Conservation (phyloP, 2,888 invertebrate genomes). For the Antheraea assamensis region DNA sequence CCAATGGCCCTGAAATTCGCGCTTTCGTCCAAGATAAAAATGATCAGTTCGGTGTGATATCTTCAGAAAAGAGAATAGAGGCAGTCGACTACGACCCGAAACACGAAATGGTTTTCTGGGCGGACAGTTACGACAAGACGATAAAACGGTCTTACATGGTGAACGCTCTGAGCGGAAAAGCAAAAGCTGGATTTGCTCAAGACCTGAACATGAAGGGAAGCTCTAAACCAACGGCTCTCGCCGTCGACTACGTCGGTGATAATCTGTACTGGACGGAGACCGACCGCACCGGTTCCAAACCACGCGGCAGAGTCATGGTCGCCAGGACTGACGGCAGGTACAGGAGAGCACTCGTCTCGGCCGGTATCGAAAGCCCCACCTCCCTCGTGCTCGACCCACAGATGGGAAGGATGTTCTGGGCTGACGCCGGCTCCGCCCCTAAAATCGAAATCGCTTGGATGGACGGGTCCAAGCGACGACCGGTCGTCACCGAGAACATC, state of each 20-base stretch:
- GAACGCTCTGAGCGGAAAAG: slow-evolving; percentile 88
- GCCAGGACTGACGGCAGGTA: slow-evolving; percentile 95
- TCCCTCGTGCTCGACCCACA: slow-evolving; percentile 94
- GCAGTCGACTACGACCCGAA: slow-evolving; percentile 95
- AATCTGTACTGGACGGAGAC: slow-evolving; percentile 97
- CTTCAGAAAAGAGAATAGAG: slow-evolving; percentile 93
- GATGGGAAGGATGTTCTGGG: slow-evolving; percentile 94
- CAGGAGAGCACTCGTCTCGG: slow-evolving; percentile 88
- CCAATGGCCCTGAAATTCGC: slow-evolving; percentile 94
- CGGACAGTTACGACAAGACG: slow-evolving; percentile 94
- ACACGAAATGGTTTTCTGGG: slow-evolving; percentile 96
- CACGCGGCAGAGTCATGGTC: slow-evolving; percentile 92
- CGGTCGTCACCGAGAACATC: slow-evolving; percentile 90
- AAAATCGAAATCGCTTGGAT: slow-evolving; percentile 98
- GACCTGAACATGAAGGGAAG: slow-evolving; percentile 92
- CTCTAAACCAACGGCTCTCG: slow-evolving; percentile 92
- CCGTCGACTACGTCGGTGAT: slow-evolving; percentile 96
- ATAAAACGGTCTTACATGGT: slow-evolving; percentile 96
- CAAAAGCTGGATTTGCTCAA: slow-evolving; percentile 92
- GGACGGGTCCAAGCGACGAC: slow-evolving; percentile 95
- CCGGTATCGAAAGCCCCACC: slow-evolving; percentile 92
- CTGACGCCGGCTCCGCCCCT: slow-evolving; percentile 94
- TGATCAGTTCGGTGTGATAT: slow-evolving; percentile 89
- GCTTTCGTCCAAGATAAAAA: slow-evolving; percentile 85
- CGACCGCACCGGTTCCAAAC: slow-evolving; percentile 87